These are phyloP conservation scores for Lynx canadensis DNA, from an alignment of 2,113 vertebrate genomes.

Conservation along the genomic window DNA sequence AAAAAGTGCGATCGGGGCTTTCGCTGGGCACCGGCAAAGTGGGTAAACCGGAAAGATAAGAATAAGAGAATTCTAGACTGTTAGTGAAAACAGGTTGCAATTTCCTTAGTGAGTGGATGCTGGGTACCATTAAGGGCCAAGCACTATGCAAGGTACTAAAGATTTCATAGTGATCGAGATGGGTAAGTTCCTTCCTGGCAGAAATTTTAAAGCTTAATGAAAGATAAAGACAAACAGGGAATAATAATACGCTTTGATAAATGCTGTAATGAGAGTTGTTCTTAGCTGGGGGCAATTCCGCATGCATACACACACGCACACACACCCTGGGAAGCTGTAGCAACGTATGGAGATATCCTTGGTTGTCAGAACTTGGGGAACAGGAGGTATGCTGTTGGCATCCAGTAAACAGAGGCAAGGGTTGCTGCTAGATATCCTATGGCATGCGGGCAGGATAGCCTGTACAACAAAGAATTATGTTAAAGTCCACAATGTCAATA, in stretches of 20 bases:
- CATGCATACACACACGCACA: neutral
- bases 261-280: neutral
- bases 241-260: neutral
- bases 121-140: neutral
- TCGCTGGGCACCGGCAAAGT: neutral
- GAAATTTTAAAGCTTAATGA: neutral
- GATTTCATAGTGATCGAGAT: neutral
- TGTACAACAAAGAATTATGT: neutral
- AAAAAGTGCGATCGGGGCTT: neutral
- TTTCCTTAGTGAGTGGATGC: neutral
- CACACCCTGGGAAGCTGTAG: too few relatives aligned
- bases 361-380: neutral
- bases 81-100: neutral
- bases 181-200: neutral
- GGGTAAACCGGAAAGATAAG: neutral
- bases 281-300: neutral
- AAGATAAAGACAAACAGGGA: neutral
- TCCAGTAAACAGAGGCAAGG: neutral
- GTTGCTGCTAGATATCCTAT: neutral
- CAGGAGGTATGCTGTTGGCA: neutral
- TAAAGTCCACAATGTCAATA: neutral
- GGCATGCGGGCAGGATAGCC: neutral
- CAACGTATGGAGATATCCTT: neutral
- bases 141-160: neutral
- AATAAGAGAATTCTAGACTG: neutral